Percentiles rank a stretch among this genome's conserved stretches.
Evolutionary conservation across 2,797 vertebrate species (phyloP).

Genomic region (Argya squamiceps): DNA sequence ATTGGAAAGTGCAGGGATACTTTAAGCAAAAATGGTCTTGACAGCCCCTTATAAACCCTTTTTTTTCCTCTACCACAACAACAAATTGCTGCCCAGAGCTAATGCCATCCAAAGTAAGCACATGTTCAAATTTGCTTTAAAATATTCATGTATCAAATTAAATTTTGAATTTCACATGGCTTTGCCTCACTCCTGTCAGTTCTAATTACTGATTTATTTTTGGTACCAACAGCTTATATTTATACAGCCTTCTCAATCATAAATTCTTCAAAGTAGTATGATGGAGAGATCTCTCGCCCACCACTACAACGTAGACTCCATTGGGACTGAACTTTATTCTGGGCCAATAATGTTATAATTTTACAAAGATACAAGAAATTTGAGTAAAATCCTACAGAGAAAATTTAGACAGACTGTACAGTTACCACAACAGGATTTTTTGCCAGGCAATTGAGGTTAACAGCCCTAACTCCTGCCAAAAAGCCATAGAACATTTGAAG

Average conservation of each 20-base stretch:
- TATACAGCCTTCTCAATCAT: background rate
- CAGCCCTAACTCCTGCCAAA: conserved; percentile 16
- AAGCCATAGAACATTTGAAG: background rate
- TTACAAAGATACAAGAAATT: background rate
- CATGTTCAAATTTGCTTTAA: conserved; percentile 16
- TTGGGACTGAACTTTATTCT: background rate
- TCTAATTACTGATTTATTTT: conserved; percentile 51
- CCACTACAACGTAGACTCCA: accelerated
- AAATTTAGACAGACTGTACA: background rate
- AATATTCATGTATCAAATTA: conserved; percentile 50
- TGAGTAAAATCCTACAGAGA: background rate
- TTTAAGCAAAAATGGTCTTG: conserved; percentile 8
- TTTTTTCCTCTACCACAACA: background rate
- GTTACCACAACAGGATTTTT: background rate
- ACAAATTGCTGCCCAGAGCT: conserved; percentile 35
- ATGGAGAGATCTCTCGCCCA: background rate
- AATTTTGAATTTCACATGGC: conserved; percentile 29
- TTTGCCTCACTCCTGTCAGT: conserved; percentile 11
- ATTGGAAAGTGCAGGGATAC: background rate
- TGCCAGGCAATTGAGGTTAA: conserved; percentile 23
- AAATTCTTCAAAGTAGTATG: conserved; percentile 12
- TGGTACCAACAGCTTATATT: background rate
- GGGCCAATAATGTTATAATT: background rate
- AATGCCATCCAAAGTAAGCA: background rate
- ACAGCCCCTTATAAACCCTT: background rate